Evolutionary conservation across 2,113 vertebrate species (phyloP), one percentile per base, ranked within the genome.

Genomic region (Triplophysa siluroides): DNA sequence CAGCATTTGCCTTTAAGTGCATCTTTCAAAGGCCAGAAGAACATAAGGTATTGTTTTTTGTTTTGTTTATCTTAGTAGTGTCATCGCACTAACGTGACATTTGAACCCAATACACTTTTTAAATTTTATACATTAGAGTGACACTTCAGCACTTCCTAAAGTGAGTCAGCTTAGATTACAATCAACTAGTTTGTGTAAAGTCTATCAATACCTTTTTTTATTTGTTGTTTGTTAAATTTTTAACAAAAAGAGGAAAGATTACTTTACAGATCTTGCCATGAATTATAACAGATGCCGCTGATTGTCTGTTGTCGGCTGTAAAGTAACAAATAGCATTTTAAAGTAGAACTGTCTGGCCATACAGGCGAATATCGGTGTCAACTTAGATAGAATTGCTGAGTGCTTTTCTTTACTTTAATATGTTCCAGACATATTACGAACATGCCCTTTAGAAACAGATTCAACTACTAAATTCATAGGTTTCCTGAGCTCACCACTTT

Each of bases 121-220:
- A 70, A 4, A 63, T 54, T 13, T 38, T 23, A 45, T 4, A 64
- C 26, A 68, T 23, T 74, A 23, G n/a, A 19, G 19, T 10, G 65
- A 75, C 58, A 52, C 60, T 66, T n/a, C 29, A 61, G 50, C 58
- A 70, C 41, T 45, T 19, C 0, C 38, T 38, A 72, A 21, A 61
- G 58, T 72, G 79, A 74, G 50, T 80, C 54, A 67, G 62, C 61
- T 75, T 80, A 67, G 33, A 67, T 75, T 66, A 41, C 43, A 54
- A 41, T 41, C 12, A 13, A 64, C 33, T 21, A 8, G 16, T 64
- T 24, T 21, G n/a, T n/a, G 11, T 8, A 63, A 63, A 62, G 54
- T 74, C 33, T 43, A 61, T 10, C 21, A 45, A 38, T 75, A 47
- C n/a, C 33, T 38, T 43, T 74, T 43, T 62, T 38, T 8, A 19